Conservation (phyloP, 1,140 invertebrate species). For the Leptopilina boulardi region DNA sequence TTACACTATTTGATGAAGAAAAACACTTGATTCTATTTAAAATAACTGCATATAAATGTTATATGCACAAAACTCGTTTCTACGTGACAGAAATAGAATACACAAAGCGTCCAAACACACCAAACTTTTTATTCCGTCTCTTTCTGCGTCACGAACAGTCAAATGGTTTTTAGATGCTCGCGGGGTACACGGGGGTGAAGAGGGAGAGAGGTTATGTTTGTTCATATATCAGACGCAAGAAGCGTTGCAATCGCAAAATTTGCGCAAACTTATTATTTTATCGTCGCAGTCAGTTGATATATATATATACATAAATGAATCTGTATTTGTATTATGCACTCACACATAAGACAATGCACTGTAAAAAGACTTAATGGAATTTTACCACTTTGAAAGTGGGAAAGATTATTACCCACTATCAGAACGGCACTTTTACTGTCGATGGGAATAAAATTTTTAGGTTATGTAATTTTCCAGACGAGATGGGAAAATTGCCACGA, state of each 20-base stretch:
- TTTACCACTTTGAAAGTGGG: no score
- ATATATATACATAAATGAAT: no score
- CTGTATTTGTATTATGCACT: background rate
- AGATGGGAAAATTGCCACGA: no score
- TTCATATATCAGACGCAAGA: background rate
- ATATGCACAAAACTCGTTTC: slow-evolving; percentile 39
- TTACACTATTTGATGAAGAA: background rate
- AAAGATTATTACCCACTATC: no score
- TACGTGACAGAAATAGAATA: slow-evolving; percentile 61
- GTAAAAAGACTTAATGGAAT: no score
- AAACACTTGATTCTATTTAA: background rate
- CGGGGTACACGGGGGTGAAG: background rate
- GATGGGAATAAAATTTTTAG: no score
- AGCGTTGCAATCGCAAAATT: background rate
- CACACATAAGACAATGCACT: background rate
- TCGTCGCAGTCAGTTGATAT: no score
- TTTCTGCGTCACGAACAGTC: slow-evolving; percentile 3
- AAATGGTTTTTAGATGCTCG: background rate
- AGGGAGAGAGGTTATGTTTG: background rate
- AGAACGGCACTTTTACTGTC: no score
- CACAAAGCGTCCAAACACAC: slow-evolving; percentile 43
- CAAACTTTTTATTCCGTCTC: slow-evolving; percentile 35
- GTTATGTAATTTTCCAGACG: no score
- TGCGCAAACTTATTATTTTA: background rate
- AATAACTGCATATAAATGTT: slow-evolving; percentile 35